phyloP scores from a whole-genome alignment of 2,113 vertebrate species.

The Seriola rivoliana region DNA sequence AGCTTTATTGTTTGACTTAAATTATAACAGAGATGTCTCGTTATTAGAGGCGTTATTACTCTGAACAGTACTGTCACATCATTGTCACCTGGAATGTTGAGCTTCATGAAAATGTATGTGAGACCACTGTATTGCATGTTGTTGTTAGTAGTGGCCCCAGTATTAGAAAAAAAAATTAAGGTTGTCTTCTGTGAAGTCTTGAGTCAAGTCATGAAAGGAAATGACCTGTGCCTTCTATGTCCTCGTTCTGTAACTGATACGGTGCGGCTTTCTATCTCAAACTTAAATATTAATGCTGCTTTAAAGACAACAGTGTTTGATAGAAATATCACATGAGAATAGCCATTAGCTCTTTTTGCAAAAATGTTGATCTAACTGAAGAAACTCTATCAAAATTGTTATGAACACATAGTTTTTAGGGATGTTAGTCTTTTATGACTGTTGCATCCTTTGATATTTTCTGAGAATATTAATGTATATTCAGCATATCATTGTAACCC shows the following conservation, averaged over 20 bases:
- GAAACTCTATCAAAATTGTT: slow-evolving; percentile 14
- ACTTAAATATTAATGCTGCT: slow-evolving; percentile 37
- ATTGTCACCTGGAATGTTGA: slow-evolving; percentile 59
- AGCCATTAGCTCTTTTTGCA: slow-evolving; percentile 4
- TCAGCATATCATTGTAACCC: slow-evolving; percentile 42
- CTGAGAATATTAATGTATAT: slow-evolving; percentile 51
- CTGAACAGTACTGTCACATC: slow-evolving; percentile 25
- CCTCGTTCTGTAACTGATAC: slow-evolving; percentile 42
- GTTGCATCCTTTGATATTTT: slow-evolving; percentile 63
- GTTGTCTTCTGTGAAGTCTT: slow-evolving; percentile 42
- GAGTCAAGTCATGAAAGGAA: slow-evolving; percentile 57
- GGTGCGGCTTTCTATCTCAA: slow-evolving; percentile 34
- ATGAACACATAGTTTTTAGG: slow-evolving; percentile 27
- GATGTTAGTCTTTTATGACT: slow-evolving; percentile 35
- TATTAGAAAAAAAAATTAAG: slow-evolving; percentile 40
- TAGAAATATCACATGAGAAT: slow-evolving; percentile 18
- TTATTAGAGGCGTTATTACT: slow-evolving; percentile 54
- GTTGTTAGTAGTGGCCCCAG: slow-evolving; percentile 59
- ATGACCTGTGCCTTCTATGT: slow-evolving; percentile 76
- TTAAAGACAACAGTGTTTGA: slow-evolving; percentile 20
- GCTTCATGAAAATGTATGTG: slow-evolving; percentile 49
- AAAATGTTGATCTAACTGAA: slow-evolving; percentile 19
- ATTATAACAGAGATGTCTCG: slow-evolving; percentile 29
- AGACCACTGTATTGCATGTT: slow-evolving; percentile 73
- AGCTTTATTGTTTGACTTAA: slow-evolving; percentile 38